Evolutionary conservation across 2,113 vertebrate species (phyloP).

Genomic region (Gymnocephalus cernua): DNA sequence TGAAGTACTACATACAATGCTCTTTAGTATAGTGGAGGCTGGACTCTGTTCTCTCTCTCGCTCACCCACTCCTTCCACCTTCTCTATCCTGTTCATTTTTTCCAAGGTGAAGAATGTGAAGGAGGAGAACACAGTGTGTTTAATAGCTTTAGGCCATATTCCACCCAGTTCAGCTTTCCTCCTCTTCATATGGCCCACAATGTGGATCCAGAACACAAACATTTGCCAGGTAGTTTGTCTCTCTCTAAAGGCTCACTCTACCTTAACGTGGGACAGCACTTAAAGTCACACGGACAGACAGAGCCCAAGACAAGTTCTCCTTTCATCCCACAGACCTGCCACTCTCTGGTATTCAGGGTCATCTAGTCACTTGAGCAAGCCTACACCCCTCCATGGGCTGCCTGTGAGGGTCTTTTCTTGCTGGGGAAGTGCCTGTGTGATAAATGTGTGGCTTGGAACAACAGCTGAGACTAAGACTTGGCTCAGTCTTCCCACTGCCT

Average conservation of each 20-base stretch:
- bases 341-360: slow-evolving; percentile 73
- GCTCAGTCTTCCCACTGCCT: slow-evolving; percentile 73
- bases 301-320: slow-evolving; percentile 74
- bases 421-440: slow-evolving; percentile 82
- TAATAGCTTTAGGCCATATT: slow-evolving; percentile 77
- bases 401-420: slow-evolving; percentile 75
- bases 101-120: slow-evolving; percentile 73
- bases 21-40: slow-evolving; percentile 68
- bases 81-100: slow-evolving; percentile 75
- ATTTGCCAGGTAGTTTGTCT: slow-evolving; percentile 72
- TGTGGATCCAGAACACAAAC: slow-evolving; percentile 66
- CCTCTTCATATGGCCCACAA: slow-evolving; percentile 65
- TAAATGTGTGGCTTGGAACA: slow-evolving; percentile 84
- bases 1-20: slow-evolving; percentile 72
- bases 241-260: slow-evolving; percentile 63
- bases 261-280: slow-evolving; percentile 69
- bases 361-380: slow-evolving; percentile 73
- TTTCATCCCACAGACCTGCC: slow-evolving; percentile 76
- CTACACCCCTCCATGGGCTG: slow-evolving; percentile 63
- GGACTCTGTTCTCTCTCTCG: slow-evolving; percentile 34
- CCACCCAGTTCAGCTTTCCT: slow-evolving; percentile 66
- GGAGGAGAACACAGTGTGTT: slow-evolving; percentile 67
- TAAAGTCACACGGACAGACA: slow-evolving; percentile 65
- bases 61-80: slow-evolving; percentile 72
- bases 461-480: slow-evolving; percentile 85